phyloP scores from a whole-genome alignment of 2,888 invertebrate genomes.

The Drosophila melanosoma region DNA sequence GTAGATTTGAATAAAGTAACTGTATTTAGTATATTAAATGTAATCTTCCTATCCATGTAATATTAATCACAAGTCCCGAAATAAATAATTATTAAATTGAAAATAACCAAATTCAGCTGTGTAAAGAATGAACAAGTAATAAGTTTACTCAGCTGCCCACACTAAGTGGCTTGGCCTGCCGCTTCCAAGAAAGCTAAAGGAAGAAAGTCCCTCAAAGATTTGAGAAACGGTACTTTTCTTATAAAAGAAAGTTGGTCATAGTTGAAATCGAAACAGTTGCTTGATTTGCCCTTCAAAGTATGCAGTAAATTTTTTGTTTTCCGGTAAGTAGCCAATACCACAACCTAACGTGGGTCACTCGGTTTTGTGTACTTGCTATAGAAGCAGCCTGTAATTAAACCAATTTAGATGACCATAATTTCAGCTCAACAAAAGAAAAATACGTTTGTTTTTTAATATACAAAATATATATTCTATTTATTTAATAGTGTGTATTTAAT shows the following conservation, averaged over 20 bases:
- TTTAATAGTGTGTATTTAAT: not conserved
- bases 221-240: no score
- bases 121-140: not conserved
- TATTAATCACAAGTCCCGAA: not conserved
- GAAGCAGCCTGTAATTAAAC: not conserved
- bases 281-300: not conserved
- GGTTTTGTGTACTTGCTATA: not conserved
- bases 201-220: no score
- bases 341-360: not conserved
- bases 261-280: no score
- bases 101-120: not conserved
- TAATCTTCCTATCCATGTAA: constrained; percentile 25
- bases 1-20: constrained; percentile 29
- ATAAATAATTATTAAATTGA: not conserved
- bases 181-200: no score
- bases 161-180: no score
- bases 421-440: not conserved
- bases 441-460: not conserved
- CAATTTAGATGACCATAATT: not conserved
- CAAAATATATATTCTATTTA: not conserved
- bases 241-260: no score
- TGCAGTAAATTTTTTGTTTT: not conserved
- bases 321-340: not conserved
- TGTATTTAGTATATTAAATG: constrained; percentile 15
- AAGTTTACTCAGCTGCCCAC: not conserved